Base-by-base conservation (phyloP, 2,888 invertebrate species). In the Xestia ashworthii region DNA sequence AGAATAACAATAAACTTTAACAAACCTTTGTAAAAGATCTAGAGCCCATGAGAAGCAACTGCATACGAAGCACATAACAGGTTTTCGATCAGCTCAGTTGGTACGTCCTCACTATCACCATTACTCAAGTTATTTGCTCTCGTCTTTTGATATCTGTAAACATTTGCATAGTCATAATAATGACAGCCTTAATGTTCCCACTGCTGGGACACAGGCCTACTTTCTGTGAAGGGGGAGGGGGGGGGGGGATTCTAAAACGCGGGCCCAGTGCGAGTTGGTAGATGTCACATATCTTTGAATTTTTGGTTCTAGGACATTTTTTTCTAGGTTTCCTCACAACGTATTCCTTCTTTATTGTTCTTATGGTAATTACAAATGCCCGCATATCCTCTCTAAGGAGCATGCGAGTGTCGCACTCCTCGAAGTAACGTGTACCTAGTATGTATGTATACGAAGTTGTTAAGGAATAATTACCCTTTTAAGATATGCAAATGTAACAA, bases 11-110 rank as follows among this genome's bases (percentile, higher is more conserved):
- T 0, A 22, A 41, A 3, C 12, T n/a, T 1, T 41, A 22, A 19
- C 80, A 60, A 53, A 95, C 95, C 94, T 94, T 89, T 95, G 95
- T 80, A 95, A 4, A 48, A 94, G 81, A 87, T 95, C 95, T 78
- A 95, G 86, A 38, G 82, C 77, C 93, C 93, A 94, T 74, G 88
- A 89, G 80, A 93, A 92, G 82, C 93, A 95, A 79, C 86, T 91
- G 88, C 91, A 94, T 83, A 95, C 84, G 80, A 91, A 92, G 91
- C 95, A 95, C 95, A 95, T 94, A 87, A 82, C 90, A 89, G 75
- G 41, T 71, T 73, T 62, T 78, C 78, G 12, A 66, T 86, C 74
- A 86, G 79, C 65, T 71, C 60, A 73, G 76, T 60, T n/a, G 82
- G 53, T 66, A 5, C 65, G 62, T 64, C 32, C 60, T 67, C 84